phyloP scores from a whole-genome alignment of 2,888 invertebrate genomes.

The Hoplodrina ambigua region DNA sequence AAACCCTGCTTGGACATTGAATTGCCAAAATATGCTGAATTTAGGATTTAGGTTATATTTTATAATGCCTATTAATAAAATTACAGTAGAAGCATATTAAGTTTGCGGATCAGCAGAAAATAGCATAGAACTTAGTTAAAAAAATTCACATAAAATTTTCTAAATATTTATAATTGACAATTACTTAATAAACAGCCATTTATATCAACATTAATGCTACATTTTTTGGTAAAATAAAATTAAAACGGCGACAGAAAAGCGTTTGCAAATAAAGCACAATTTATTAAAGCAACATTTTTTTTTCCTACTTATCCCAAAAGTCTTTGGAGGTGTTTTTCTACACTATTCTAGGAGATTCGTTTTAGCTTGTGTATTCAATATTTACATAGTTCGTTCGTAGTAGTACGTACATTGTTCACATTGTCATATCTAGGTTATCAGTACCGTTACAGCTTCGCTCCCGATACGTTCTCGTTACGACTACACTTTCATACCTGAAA shows the following conservation, averaged over 20 bases:
- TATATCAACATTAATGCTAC: constrained; percentile 47
- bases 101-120: constrained; percentile 33
- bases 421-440: constrained; percentile 16
- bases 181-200: constrained; percentile 59
- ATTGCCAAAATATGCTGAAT: constrained; percentile 2
- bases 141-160: constrained; percentile 27
- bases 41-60: constrained; percentile 15
- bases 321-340: constrained; percentile 58
- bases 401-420: constrained; percentile 19
- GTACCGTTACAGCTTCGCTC: constrained; percentile 35
- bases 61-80: constrained; percentile 28
- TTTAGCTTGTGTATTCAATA: constrained; percentile 48
- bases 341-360: constrained; percentile 50
- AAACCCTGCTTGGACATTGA: background rate
- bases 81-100: constrained; percentile 33
- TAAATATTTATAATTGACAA: constrained; percentile 64
- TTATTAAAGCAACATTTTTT: constrained; percentile 43
- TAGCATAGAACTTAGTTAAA: constrained; percentile 41
- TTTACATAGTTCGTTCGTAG: constrained; percentile 49
- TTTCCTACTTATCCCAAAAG: constrained; percentile 58
- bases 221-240: constrained; percentile 22
- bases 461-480: constrained; percentile 18
- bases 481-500: constrained; percentile 8
- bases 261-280: constrained; percentile 26
- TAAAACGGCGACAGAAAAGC: background rate